Evolutionary conservation across 2,113 vertebrate species (phyloP), one percentile per base, ranked within the genome.

Genomic region (Arothron firmamentum): DNA sequence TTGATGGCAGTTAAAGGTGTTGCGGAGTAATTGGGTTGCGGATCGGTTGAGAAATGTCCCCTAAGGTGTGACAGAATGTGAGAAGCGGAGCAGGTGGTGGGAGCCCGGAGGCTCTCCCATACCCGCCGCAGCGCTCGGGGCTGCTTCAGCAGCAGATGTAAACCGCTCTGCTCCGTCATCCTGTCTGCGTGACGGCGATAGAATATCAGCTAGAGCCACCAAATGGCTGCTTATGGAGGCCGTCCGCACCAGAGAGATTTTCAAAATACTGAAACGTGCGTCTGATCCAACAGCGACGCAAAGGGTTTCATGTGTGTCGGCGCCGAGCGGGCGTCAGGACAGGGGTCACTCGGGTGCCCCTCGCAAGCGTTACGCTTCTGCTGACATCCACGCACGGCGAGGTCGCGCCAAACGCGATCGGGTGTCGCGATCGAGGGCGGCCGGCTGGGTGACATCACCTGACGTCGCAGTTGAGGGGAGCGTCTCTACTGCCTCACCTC

Each of bases 311-410:
- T 38, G 6, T 3, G 38, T 58, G 56, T 58, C 69, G 72, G 72
- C 72, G 87, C 74, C n/a, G 70, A 85, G 80, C 62, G 68, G 75
- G 68, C 67, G 67, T 51, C 21, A 56, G 46, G 61, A 75, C 49
- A 42, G 70, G 34, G 71, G 76, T 84, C 66, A 70, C 79, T 62
- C 21, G 61, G 77, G 78, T 83, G 83, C 80, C 78, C 81, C 77
- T 76, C 85, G 82, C 84, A 85, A 89, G 88, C 84, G 81, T 88
- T 88, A 91, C 89, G 89, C 89, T 86, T 88, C 86, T 88, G 88
- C 82, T 79, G 83, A 87, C 86, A 88, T 88, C 84, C 83, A 86
- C 76, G 82, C 84, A 88, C 86, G 48, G 59, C 72, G 41, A 59
- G 62, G 70, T 75, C 62, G 74, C 72, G 82, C 83, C 85, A 87